Percentiles rank a stretch among this genome's conserved stretches.
These are phyloP conservation scores for Anagyrus pseudococci DNA, from an alignment of 2,888 invertebrate genomes.

Conservation along the genomic window DNA sequence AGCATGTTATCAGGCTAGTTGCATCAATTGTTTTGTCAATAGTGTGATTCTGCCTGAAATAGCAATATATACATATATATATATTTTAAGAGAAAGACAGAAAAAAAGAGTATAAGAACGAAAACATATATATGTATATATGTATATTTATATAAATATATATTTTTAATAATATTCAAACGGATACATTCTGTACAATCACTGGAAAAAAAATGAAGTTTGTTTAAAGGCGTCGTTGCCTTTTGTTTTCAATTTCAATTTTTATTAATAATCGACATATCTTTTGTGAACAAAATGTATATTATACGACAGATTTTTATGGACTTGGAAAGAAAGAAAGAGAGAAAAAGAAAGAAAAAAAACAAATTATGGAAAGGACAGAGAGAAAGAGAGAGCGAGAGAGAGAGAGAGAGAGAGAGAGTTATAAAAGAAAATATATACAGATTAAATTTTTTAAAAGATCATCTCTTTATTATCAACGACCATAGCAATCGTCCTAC, in stretches of 20 bases:
- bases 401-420: background rate
- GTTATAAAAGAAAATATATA: constrained; percentile 16
- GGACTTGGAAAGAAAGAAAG: background rate
- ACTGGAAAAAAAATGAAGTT: background rate
- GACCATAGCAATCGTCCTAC: constrained; percentile 8
- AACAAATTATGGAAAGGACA: constrained; percentile 1
- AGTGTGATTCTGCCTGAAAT: constrained; percentile 24
- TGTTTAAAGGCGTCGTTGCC: background rate
- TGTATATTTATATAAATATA: constrained; percentile 26
- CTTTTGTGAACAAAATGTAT: constrained; percentile 25
- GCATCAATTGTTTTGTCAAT: constrained; percentile 13
- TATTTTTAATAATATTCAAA: constrained; percentile 37
- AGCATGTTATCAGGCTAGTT: constrained; percentile 34
- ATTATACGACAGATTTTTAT: constrained; percentile 27
- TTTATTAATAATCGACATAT: constrained; percentile 30
- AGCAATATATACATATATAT: constrained; percentile 32
- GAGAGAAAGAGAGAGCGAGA: background rate
- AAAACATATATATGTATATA: constrained; percentile 8
- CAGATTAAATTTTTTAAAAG: constrained; percentile 28
- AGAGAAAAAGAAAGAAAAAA: background rate
- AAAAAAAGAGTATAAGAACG: constrained; percentile 17
- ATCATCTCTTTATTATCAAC: constrained; percentile 23
- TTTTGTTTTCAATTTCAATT: constrained; percentile 16
- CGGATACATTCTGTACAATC: constrained; percentile 27
- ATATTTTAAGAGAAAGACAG: no score